Conservation (phyloP, 2,888 invertebrate species). For the Pristionchus japonicus region DNA sequence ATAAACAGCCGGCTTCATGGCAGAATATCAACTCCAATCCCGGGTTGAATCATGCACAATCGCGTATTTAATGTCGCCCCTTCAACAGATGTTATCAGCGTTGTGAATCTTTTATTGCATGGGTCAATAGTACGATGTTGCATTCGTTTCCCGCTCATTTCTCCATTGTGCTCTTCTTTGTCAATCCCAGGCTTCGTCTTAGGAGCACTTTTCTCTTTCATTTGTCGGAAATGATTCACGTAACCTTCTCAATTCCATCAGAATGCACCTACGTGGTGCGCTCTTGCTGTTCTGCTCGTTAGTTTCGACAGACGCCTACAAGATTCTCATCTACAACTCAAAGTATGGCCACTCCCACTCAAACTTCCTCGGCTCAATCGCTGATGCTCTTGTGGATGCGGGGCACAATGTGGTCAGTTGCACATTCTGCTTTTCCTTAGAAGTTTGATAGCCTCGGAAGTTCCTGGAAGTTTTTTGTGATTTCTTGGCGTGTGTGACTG, state of each 20-base stretch:
- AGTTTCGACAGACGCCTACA: constrained; percentile 33
- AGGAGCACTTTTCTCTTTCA: neutral
- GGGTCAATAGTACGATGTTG: too few species aligned
- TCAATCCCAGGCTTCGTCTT: too few species aligned
- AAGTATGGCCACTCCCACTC: constrained; percentile 55
- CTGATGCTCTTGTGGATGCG: constrained; percentile 53
- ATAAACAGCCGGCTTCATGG: neutral
- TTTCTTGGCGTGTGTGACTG: neutral
- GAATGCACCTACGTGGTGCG: neutral
- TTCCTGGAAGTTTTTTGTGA: neutral
- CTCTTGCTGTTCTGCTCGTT: neutral
- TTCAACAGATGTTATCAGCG: too few species aligned
- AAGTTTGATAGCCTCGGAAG: too few species aligned
- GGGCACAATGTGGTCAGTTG: constrained; percentile 56
- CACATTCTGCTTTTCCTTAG: too few species aligned
- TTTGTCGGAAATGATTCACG: neutral
- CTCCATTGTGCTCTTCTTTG: too few species aligned
- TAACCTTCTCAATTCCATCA: neutral
- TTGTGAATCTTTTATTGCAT: too few species aligned
- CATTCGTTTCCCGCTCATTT: too few species aligned
- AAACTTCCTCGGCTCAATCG: constrained; percentile 54
- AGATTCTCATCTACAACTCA: constrained; percentile 55
- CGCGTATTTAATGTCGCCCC: neutral
- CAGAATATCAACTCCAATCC: neutral
- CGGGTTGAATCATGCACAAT: neutral